Conservation (phyloP, 2,888 invertebrate species). For the Leptinotarsa haldemani region DNA sequence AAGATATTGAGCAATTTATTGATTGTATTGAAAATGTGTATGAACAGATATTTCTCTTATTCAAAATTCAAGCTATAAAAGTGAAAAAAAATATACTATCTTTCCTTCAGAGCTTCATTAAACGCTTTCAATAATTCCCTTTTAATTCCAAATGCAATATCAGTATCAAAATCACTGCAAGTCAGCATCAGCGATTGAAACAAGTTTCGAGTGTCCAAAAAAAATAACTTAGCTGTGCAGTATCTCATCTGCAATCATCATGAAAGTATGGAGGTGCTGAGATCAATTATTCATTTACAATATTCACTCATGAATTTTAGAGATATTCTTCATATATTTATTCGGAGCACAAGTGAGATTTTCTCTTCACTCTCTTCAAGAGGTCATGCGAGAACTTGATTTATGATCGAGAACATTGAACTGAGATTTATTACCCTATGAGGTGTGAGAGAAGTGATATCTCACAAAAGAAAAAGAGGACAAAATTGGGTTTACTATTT, state of each 20-base stretch:
- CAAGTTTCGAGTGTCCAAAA: background rate
- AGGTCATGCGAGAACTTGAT: constrained; percentile 7
- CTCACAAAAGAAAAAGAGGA: too few species aligned
- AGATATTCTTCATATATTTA: constrained; percentile 7
- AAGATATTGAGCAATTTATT: too few species aligned
- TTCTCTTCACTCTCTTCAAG: background rate
- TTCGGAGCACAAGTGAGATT: constrained; percentile 11
- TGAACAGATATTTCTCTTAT: too few species aligned
- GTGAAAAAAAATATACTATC: too few species aligned
- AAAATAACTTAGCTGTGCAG: background rate
- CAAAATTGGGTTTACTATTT: too few species aligned
- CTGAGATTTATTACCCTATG: background rate
- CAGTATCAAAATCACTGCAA: background rate
- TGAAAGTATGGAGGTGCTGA: background rate
- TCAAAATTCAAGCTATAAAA: too few species aligned
- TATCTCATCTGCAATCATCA: background rate
- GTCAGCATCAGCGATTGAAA: background rate
- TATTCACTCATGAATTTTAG: constrained; percentile 7
- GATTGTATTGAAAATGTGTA: too few species aligned
- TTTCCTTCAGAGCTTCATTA: too few species aligned
- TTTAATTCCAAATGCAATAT: too few species aligned
- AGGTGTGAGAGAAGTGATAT: background rate
- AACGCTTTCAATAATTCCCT: too few species aligned
- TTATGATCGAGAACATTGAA: constrained; percentile 12
- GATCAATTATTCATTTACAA: constrained; percentile 3